Evolutionary conservation across 2,888 invertebrate genomes (phyloP), one percentile per base, ranked within the genome.

Genomic region (Erynnis tages): DNA sequence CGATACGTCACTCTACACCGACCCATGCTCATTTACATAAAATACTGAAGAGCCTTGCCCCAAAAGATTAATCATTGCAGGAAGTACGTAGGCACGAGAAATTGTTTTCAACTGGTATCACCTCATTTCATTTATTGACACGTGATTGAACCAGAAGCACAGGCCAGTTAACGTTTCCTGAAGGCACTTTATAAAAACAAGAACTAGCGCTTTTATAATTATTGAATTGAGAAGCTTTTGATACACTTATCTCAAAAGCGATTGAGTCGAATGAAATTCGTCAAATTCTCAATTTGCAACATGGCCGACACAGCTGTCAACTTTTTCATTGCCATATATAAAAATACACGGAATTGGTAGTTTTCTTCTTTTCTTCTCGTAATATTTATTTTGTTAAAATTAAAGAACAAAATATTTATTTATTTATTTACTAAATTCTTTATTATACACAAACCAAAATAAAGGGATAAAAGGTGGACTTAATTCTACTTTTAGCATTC

Each of bases 51-150:
- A 82, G 79, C 85, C 83, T 87, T 86, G 83, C 76, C 74, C 75
- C 72, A 79, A 79, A 79, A 82, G 71, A 82, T 81, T 80, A 77
- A 82, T 83, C 79, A 82, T 76, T 73, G 65, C 75, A 81, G 73
- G 81, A 83, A 80, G 78, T 81, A 88, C 84, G 82, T 82, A 83
- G 75, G 76, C 82, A 83, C 73, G 69, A 73, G 69, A 78, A 79
- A 79, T 71, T 76, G 74, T 81, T 81, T 79, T 80, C 69, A 50
- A 76, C 66, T 67, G 58, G 58, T 68, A 74, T 77, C 77, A 77
- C 72, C 67, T 77, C 66, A 71, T 69, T 46, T 56, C 46, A 58
- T 17, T 52, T 55, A 41, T 19, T 27, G 34, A 53, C 58, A 46
- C 16, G 34, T 40, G 23, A 45, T 27, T 27, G 7, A 5, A 32